phyloP scores from a whole-genome alignment of 2,797 vertebrate species.

The Leucoraja ocellata region DNA sequence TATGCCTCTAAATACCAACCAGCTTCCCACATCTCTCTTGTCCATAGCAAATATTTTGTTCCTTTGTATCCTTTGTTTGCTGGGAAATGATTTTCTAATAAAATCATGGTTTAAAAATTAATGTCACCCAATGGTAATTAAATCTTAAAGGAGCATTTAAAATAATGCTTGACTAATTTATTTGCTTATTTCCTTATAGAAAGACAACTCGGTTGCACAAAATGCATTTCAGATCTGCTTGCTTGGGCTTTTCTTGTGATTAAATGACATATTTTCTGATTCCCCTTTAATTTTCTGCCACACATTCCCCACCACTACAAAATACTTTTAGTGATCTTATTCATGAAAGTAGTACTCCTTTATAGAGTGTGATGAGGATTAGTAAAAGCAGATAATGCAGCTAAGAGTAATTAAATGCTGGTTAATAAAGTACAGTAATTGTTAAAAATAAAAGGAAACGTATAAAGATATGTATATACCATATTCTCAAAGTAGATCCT shows the following conservation, averaged over 20 bases:
- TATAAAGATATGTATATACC: too few species aligned
- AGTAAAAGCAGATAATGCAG: not conserved
- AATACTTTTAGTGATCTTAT: not conserved
- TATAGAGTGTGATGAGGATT: not conserved
- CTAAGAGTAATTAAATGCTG: not conserved
- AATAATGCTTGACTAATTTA: not conserved
- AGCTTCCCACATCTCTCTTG: not conserved
- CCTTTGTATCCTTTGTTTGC: not conserved
- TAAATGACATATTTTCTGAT: too few species aligned
- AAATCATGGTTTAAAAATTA: not conserved
- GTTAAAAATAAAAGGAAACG: not conserved
- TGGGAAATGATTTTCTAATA: not conserved
- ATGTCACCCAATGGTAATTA: slow-evolving; percentile 6
- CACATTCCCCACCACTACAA: not conserved
- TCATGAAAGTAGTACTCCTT: not conserved
- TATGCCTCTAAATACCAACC: too few species aligned
- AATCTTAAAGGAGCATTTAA: not conserved
- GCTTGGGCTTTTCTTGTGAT: not conserved
- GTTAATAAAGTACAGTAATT: too few species aligned
- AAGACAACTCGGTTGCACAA: not conserved
- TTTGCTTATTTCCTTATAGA: not conserved
- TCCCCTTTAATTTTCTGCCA: not conserved
- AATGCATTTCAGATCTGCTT: not conserved
- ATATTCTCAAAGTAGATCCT: not conserved
- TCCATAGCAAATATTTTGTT: not conserved